Percentiles rank a stretch among this genome's conserved stretches.
These are phyloP conservation scores for Napeogenes sylphis DNA, from an alignment of 2,888 invertebrate genomes.

Conservation along the genomic window DNA sequence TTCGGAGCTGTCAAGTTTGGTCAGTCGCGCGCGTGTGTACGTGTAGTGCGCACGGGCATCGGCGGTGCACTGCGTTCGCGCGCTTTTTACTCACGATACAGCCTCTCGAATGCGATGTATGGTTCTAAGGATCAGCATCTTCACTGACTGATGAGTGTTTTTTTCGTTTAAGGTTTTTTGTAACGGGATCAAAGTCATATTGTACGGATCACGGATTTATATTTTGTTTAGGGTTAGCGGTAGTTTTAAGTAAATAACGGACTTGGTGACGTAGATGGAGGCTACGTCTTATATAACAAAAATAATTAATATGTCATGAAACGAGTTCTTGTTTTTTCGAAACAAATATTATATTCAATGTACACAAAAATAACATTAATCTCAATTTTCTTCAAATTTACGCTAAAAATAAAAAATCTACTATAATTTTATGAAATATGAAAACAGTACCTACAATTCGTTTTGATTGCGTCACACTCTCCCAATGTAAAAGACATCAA, in stretches of 20 bases:
- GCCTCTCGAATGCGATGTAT: slow-evolving; percentile 61
- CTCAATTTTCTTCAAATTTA: no score
- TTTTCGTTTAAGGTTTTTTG: slow-evolving; percentile 58
- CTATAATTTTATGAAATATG: no score
- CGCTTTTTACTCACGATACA: slow-evolving; percentile 73
- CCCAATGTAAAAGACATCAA: slow-evolving; percentile 39
- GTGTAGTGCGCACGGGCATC: slow-evolving; percentile 72
- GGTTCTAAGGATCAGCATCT: slow-evolving; percentile 37
- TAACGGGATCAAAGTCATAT: slow-evolving; percentile 61
- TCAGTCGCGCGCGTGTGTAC: slow-evolving; percentile 65
- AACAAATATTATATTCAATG: no score
- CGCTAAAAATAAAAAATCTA: no score
- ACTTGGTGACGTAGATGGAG: neutral
- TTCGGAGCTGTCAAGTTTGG: slow-evolving; percentile 59
- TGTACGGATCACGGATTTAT: slow-evolving; percentile 56
- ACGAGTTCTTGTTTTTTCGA: no score
- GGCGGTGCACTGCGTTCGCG: slow-evolving; percentile 76
- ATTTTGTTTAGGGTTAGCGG: slow-evolving; percentile 41
- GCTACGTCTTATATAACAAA: no score
- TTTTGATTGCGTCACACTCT: neutral
- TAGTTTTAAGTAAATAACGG: slow-evolving; percentile 12
- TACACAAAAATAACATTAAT: no score
- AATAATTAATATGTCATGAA: no score
- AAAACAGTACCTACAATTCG: neutral
- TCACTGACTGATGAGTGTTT: slow-evolving; percentile 59